Evolutionary conservation across 2,888 invertebrate genomes (phyloP), one percentile per base, ranked within the genome.

Genomic region (Sphinx pinastri): DNA sequence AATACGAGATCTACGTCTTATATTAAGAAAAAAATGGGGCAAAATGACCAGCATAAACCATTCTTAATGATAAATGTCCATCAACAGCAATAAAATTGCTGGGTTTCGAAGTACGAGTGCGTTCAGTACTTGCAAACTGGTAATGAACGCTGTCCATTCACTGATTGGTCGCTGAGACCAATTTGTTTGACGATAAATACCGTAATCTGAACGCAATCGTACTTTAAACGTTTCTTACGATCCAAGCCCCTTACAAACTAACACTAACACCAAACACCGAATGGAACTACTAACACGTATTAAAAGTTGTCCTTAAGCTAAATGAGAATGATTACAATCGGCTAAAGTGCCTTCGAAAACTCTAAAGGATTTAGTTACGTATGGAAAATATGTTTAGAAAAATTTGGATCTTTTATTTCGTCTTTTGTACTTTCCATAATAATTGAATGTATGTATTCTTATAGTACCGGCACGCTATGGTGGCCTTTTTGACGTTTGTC

Each of bases 231-330:
- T 19, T 2, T 10, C 5, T 47, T 16, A 45, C 14, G 11, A 47
- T 60, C 60, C 47, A 60, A n/a, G 13, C 60, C 60, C 60, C 60
- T 19, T 19, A 10, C 16, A 12, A 1, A 31, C 45, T 60, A 60
- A 60, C 60, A 60, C 8, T 47, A 60, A 60, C 60, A 60, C 45
- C 60, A 16, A 60, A 60, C 60, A 60, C 45, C 60, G 60, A 60
- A 11, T 59, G 58, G 14, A 45, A 60, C 11, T 60, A 60, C 45
- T 60, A 19, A 55, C 55, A 55, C 54, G 38, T 59, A 59, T n/a
- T n/a, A 14, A 2, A 59, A 14, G 19, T 16, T 60, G 11, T 60
- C 60, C 60, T 60, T 60, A 60, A 11, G 8, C 60, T 60, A 60
- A 60, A 60, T 16, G 12, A 60, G 47, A 60, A 60, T 45, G 16